Percentiles rank a stretch among this genome's conserved stretches.
Conservation (phyloP, 2,888 invertebrate species). For the Terebella lapidaria region DNA sequence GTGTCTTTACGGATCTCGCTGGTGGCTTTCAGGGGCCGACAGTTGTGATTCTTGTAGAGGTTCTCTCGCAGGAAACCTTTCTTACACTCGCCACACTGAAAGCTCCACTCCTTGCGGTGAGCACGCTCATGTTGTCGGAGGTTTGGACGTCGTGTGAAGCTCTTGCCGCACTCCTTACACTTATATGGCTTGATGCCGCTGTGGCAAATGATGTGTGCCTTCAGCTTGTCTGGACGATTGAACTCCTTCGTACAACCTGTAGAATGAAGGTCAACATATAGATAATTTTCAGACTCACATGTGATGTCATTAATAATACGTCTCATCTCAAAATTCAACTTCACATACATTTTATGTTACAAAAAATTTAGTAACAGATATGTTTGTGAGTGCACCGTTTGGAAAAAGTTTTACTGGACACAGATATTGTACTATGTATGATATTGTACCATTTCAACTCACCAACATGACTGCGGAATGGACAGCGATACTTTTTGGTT, state of each 20-base stretch:
- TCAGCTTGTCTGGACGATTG: slow-evolving; percentile 61
- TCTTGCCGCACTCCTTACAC: slow-evolving; percentile 49
- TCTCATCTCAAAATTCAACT: no score
- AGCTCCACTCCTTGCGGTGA: slow-evolving; percentile 42
- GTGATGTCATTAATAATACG: not conserved
- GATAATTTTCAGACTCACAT: not conserved
- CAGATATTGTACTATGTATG: no score
- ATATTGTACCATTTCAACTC: no score
- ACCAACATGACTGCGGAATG: slow-evolving; percentile 60
- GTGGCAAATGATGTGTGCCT: slow-evolving; percentile 64
- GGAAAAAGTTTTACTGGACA: no score
- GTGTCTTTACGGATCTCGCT: not conserved
- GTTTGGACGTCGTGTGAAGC: slow-evolving; percentile 49
- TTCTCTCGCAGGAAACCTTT: slow-evolving; percentile 40
- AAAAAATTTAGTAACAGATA: no score
- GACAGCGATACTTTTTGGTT: slow-evolving; percentile 63
- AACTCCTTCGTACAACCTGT: slow-evolving; percentile 64
- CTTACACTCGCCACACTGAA: slow-evolving; percentile 38
- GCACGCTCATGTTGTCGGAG: slow-evolving; percentile 48
- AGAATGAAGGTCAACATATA: not conserved
- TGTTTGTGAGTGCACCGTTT: no score
- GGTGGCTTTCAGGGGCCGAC: not conserved
- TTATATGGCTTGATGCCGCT: slow-evolving; percentile 53
- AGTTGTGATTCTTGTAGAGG: slow-evolving; percentile 6
- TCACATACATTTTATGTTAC: no score